Percentiles rank a stretch among this genome's conserved stretches.
These are phyloP conservation scores for Noctilio leporinus DNA, from an alignment of 2,113 vertebrate species.

Conservation along the genomic window DNA sequence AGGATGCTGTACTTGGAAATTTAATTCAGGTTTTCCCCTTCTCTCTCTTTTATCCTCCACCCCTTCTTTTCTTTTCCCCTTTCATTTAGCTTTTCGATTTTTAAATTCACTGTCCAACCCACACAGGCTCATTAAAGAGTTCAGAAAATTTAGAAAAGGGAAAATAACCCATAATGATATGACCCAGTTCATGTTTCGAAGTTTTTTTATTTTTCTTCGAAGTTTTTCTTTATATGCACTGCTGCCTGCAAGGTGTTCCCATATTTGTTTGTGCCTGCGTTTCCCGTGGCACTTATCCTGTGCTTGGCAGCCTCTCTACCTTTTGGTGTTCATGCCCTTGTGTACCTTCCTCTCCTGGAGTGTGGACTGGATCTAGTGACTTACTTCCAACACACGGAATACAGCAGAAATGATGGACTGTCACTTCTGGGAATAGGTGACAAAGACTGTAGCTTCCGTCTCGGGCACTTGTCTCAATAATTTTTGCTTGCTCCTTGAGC, in stretches of 20 bases:
- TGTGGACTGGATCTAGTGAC: background rate
- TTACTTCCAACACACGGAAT: background rate
- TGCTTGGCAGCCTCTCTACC: background rate
- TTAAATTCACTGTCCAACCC: background rate
- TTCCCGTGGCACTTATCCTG: background rate
- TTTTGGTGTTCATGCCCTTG: background rate
- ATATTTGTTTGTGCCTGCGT: background rate
- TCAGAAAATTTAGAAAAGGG: background rate
- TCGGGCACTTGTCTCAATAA: background rate
- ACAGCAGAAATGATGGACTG: background rate
- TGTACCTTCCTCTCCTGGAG: background rate
- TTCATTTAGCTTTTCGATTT: background rate
- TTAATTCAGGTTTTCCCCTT: background rate
- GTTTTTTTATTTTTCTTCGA: too few relatives aligned
- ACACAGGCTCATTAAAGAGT: background rate
- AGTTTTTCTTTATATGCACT: background rate
- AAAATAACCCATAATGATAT: background rate
- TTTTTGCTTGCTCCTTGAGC: background rate
- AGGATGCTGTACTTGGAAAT: background rate
- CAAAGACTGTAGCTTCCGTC: background rate
- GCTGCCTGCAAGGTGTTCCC: background rate
- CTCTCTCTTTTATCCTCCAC: too few relatives aligned
- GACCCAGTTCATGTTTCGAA: background rate
- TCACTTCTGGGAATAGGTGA: background rate
- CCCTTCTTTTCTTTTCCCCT: background rate